phyloP scores from a whole-genome alignment of 2,797 vertebrate genomes.

The Sebastes nivosus region DNA sequence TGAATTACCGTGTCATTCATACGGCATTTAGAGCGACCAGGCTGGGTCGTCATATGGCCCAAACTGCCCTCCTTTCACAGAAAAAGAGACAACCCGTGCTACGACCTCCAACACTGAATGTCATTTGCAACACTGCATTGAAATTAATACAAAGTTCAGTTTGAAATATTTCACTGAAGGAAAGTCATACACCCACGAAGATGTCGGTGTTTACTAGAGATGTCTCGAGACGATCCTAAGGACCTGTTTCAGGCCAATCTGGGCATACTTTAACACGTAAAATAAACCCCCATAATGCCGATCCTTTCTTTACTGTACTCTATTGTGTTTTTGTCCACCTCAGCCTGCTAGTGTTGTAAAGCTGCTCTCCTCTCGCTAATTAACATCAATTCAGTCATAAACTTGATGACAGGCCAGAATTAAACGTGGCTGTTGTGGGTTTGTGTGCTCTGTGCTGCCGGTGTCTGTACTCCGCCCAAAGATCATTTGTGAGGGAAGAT shows the following conservation, averaged over 20 bases:
- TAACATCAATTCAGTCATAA: neutral
- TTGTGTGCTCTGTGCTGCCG: neutral
- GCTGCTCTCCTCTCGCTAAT: neutral
- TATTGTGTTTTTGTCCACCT: neutral
- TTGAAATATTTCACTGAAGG: too few relatives aligned
- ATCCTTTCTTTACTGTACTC: neutral
- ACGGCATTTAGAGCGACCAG: fast-evolving
- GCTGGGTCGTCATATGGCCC: too few relatives aligned
- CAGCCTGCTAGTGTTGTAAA: neutral
- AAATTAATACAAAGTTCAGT: neutral
- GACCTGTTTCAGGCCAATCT: neutral
- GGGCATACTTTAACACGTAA: neutral
- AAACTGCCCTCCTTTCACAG: neutral
- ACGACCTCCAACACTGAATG: neutral
- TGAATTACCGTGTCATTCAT: too few relatives aligned
- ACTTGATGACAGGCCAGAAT: neutral
- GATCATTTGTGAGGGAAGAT: neutral
- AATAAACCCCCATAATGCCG: neutral
- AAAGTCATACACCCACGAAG: neutral
- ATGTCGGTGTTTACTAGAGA: neutral
- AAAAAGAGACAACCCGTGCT: neutral
- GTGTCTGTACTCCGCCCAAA: neutral
- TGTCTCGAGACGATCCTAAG: neutral
- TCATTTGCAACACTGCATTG: neutral
- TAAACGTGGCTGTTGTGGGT: neutral